Evolutionary conservation across 35 echinoderm and acorn worm genomes (phyloP).

Genomic region (Chiridota heheva): DNA sequence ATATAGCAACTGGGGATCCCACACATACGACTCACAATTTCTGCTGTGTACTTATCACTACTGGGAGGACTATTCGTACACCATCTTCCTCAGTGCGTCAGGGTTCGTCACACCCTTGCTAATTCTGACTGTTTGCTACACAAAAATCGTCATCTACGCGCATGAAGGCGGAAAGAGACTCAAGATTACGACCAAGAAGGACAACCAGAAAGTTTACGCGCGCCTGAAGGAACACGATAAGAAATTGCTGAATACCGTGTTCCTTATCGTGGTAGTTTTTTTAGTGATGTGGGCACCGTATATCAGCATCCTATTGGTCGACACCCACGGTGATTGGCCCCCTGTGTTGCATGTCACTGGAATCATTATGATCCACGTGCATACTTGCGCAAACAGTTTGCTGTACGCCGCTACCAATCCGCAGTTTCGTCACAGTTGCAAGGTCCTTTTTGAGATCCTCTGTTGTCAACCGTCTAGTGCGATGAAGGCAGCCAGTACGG

Average conservation of each 20-base stretch:
- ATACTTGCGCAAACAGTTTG: conserved; percentile 73
- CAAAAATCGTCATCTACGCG: conserved; percentile 41
- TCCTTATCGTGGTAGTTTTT: conserved; percentile 68
- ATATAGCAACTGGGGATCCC: conserved; percentile 73
- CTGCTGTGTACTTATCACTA: conserved; percentile 76
- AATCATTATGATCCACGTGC: conserved; percentile 53
- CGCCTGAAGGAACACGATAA: conserved; percentile 46
- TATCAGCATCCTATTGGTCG: conserved; percentile 48
- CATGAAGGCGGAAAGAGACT: background rate
- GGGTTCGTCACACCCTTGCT: conserved; percentile 60
- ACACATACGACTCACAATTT: conserved; percentile 56
- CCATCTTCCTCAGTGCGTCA: conserved; percentile 57
- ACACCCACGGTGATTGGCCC: conserved; percentile 25
- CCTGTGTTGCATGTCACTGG: conserved; percentile 43
- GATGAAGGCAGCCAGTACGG: no score
- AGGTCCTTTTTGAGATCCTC: conserved; percentile 23
- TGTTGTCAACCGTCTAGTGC: no score
- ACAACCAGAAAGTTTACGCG: background rate
- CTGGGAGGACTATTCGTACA: conserved; percentile 64
- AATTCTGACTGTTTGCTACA: conserved; percentile 55
- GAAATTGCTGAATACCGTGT: conserved; percentile 46
- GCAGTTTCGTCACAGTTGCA: conserved; percentile 66
- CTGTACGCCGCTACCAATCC: conserved; percentile 78
- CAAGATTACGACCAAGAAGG: background rate
- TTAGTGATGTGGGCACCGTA: conserved; percentile 80